A percentile compares a stretch with the other conserved stretches of the same genome.
Evolutionary conservation across 2,797 vertebrate species (phyloP).

Genomic region (Anabas testudineus): DNA sequence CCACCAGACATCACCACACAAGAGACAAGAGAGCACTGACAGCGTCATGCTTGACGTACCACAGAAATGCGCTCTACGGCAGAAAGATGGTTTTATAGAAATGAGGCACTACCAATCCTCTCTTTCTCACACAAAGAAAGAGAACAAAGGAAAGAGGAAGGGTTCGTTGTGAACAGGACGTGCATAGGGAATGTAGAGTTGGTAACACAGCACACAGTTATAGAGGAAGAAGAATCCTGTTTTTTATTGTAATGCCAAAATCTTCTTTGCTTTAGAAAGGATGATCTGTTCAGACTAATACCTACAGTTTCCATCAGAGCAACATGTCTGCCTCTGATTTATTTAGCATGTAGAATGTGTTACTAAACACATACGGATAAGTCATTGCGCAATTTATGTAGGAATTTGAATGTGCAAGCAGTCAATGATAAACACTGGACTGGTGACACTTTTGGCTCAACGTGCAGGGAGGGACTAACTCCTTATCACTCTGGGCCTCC

Average conservation of each 20-base stretch:
- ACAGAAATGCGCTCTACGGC: conserved; percentile 62
- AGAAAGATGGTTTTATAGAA: conserved; percentile 75
- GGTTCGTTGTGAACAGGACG: conserved; percentile 29
- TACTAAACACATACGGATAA: not conserved
- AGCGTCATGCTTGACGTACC: conserved; percentile 69
- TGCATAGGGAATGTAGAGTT: conserved; percentile 41
- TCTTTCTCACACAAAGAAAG: conserved; percentile 27
- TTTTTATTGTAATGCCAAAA: not conserved
- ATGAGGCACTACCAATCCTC: conserved; percentile 46
- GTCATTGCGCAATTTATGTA: not conserved
- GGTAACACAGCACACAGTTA: conserved; percentile 5
- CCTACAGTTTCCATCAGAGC: not conserved
- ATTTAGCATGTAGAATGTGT: not conserved
- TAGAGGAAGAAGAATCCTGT: not conserved
- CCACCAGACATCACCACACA: conserved; percentile 78
- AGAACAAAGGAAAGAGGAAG: conserved; percentile 41
- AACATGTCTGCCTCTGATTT: no score
- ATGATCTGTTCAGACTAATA: not conserved
- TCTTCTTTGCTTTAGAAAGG: not conserved
- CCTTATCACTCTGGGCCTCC: no score
- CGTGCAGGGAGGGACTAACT: no score
- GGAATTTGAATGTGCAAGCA: not conserved
- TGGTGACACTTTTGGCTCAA: conserved; percentile 1
- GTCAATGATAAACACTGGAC: not conserved
- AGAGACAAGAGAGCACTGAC: conserved; percentile 70